These are phyloP conservation scores for Drosophila prostipennis DNA, from an alignment of 2,888 invertebrate species.

Conservation along the genomic window DNA sequence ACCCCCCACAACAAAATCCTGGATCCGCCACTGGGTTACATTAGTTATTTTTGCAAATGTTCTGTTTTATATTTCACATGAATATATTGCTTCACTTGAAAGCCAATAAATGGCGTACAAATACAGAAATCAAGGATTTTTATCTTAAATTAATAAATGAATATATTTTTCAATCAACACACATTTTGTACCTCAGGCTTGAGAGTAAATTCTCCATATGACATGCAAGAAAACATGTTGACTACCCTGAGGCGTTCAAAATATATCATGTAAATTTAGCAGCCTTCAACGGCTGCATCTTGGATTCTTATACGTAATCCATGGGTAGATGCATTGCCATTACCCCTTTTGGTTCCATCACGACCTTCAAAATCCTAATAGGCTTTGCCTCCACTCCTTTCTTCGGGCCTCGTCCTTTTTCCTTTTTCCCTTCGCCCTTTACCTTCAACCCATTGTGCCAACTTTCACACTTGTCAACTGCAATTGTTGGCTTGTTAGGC, in stretches of 20 bases:
- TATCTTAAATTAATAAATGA: background rate
- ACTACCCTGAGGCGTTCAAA: background rate
- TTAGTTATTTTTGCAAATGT: background rate
- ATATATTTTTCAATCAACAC: background rate
- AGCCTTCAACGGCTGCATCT: background rate
- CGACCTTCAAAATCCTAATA: slow-evolving; percentile 12
- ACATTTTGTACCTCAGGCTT: background rate
- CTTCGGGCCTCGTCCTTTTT: background rate
- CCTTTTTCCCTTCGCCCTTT: background rate
- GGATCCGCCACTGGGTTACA: too few species aligned
- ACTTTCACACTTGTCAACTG: slow-evolving; percentile 55
- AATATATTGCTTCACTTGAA: background rate
- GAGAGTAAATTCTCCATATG: background rate
- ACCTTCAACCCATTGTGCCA: slow-evolving; percentile 6
- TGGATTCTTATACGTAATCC: slow-evolving; percentile 9
- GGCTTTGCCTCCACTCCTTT: slow-evolving; percentile 15
- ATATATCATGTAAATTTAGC: background rate
- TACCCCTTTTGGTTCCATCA: background rate
- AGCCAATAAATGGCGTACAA: background rate
- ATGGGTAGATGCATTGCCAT: slow-evolving; percentile 7
- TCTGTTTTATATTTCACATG: background rate
- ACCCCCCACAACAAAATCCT: too few species aligned
- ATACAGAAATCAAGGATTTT: background rate
- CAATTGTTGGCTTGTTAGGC: slow-evolving; percentile 51
- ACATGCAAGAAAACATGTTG: slow-evolving; percentile 1